Base-by-base conservation (phyloP, 2,888 invertebrate genomes). In the Heliothis peltigera region DNA sequence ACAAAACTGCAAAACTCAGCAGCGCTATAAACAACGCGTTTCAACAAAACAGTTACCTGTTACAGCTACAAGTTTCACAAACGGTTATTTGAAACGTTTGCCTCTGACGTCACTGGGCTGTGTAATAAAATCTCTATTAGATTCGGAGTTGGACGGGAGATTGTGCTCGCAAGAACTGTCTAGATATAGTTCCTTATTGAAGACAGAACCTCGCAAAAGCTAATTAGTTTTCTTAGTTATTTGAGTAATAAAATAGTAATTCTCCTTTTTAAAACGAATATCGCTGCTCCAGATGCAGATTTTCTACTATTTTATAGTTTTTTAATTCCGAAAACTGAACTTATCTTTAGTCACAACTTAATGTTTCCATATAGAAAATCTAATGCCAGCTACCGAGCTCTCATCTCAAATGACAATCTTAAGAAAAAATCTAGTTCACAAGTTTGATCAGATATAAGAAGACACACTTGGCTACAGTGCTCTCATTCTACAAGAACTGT, bases 71-170 rank as follows among this genome's bases (percentile, higher is more conserved):
- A 70, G 43, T 61, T 71, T 44, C 25, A 10, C 19, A 47, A 58
- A 32, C 57, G 51, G 72, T 72, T 51, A 69, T 43, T 51, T 52
- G 43, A 56, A 61, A 49, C 57, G 55, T 43, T 71, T 56, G 32
- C 44, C 53, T 18, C 19, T 62, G 67, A 67, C 55, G 62, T 62
- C 55, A 57, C 55, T 55, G 28, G 43, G 10, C 54, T 10, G 4
- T 18, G 47, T 61, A 72, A 62, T 72, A 67, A 47, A 72, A 52
- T 52, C 44, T 62, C 55, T 62, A 61, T 67, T 71, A 55, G 43
- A 51, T 67, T 48, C 28, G 32, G 15, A 53, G 28, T 21, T 19
- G 28, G n/a, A 10, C n/a, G 21, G 64, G 68, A 44, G 52, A 28
- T 49, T 49, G 39, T 44, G 10, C 60, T 54, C 1, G 15, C 39